phyloP scores from a whole-genome alignment of 2,797 vertebrate genomes.

The Poliocrania exsul region DNA sequence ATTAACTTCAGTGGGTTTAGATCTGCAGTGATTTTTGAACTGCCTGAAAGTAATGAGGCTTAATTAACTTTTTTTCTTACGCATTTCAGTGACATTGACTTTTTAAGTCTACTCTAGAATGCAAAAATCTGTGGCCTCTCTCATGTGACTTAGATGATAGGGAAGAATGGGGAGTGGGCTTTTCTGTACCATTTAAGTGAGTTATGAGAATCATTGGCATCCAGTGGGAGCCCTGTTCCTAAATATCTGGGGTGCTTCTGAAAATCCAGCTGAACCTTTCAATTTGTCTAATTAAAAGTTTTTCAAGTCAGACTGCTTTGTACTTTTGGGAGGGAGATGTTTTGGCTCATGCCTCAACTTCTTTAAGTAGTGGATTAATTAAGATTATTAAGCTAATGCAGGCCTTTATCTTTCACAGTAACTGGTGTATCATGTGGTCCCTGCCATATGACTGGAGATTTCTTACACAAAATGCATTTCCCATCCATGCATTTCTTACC shows the following conservation, averaged over 20 bases:
- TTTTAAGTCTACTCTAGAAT: not conserved
- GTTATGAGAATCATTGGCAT: not conserved
- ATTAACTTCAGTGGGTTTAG: not conserved
- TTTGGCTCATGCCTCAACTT: not conserved
- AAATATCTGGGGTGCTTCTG: slow-evolving; percentile 17
- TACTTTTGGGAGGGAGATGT: not conserved
- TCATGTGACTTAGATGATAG: not conserved
- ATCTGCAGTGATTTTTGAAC: not conserved
- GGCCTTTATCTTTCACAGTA: not conserved
- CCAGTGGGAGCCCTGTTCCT: not conserved
- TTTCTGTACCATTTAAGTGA: not conserved
- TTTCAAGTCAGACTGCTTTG: not conserved
- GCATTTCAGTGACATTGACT: not conserved
- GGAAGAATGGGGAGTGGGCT: not conserved
- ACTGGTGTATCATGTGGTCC: not conserved
- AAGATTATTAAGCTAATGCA: not conserved
- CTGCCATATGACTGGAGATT: not conserved
- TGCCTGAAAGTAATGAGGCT: not conserved
- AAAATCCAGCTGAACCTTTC: not conserved
- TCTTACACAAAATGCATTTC: not conserved
- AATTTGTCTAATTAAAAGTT: not conserved
- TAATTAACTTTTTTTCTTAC: not conserved
- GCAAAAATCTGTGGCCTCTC: not conserved
- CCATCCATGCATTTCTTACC: not conserved
- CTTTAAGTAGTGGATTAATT: not conserved